phyloP scores from a whole-genome alignment of 1,140 invertebrate genomes.

The Atopsyche davidsoni region DNA sequence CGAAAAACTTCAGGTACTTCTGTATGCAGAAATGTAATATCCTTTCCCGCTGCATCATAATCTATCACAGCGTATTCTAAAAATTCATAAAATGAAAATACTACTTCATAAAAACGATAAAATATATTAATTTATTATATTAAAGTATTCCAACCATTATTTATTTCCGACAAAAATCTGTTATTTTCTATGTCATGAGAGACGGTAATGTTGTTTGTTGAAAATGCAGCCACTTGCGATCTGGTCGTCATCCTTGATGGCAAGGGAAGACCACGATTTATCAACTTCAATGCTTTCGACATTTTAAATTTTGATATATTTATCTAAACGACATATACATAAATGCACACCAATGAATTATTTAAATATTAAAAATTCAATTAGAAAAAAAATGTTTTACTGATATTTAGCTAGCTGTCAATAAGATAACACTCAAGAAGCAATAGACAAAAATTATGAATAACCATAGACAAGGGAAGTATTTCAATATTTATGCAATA shows the following conservation, averaged over 20 bases:
- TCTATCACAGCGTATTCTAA: slow-evolving; percentile 11
- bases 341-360: no score
- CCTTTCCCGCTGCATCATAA: slow-evolving; percentile 8
- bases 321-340: no score
- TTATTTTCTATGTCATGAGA: slow-evolving; percentile 5
- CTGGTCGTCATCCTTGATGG: slow-evolving; percentile 14
- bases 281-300: no score
- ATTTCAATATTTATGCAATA: no score
- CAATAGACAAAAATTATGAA: no score
- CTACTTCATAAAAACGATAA: not conserved
- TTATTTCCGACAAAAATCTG: slow-evolving; percentile 9
- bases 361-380: no score
- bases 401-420: no score
- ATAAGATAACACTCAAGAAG: no score
- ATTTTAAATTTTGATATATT: no score
- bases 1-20: slow-evolving; percentile 16
- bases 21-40: slow-evolving; percentile 12
- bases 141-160: slow-evolving; percentile 9
- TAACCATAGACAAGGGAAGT: no score
- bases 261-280: no score
- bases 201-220: slow-evolving; percentile 4
- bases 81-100: not conserved
- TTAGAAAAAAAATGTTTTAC: no score
- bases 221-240: slow-evolving; percentile 8
- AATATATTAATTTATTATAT: not conserved